Conservation (phyloP, 2,888 invertebrate genomes). For the Tetranychus truncatus region DNA sequence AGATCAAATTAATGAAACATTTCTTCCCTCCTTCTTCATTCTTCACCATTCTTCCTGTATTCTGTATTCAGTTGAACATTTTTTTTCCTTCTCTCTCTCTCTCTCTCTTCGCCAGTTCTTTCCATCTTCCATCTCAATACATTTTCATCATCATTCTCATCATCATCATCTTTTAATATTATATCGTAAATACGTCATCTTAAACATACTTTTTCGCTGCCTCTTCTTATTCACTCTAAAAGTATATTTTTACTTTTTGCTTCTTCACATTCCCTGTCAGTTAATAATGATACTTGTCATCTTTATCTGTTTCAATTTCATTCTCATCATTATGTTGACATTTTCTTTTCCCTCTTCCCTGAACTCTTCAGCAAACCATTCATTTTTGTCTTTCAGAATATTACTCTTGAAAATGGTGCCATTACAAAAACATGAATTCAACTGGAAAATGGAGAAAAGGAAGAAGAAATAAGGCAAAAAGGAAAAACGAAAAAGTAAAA, state of each 20-base stretch:
- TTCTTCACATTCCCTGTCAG: not conserved
- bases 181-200: not conserved
- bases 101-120: not conserved
- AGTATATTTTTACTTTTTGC: not conserved
- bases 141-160: not conserved
- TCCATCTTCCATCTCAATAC: not conserved
- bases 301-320: conserved; percentile 1
- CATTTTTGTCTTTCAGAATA: too few species aligned
- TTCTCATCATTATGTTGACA: not conserved
- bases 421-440: too few species aligned
- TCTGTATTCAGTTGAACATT: not conserved
- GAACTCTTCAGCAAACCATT: too few species aligned
- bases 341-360: too few species aligned
- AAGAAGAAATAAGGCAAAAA: too few species aligned
- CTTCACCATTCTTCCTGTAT: not conserved
- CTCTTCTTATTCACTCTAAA: not conserved
- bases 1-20: not conserved
- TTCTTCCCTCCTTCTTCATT: not conserved
- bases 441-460: too few species aligned
- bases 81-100: conserved; percentile 6
- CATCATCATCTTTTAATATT: not conserved
- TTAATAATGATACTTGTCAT: not conserved
- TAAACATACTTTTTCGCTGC: not conserved
- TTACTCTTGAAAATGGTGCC: too few species aligned
- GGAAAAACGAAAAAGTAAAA: too few species aligned